Percentiles rank a stretch among this genome's conserved stretches.
Conservation (phyloP, 1,140 invertebrate genomes). For the Cydia amplana region DNA sequence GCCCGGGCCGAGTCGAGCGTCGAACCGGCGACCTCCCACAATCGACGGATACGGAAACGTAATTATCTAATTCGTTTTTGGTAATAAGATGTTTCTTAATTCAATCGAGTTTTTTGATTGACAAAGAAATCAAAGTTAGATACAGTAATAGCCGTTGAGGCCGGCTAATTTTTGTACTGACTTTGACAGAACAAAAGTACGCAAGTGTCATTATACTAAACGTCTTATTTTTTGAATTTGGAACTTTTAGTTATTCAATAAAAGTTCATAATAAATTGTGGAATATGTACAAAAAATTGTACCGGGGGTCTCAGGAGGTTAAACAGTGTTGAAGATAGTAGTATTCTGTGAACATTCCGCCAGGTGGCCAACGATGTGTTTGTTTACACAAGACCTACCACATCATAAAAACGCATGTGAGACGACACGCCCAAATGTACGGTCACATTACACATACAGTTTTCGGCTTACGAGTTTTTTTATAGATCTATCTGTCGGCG, state of each 20-base stretch:
- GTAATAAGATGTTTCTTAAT: neutral
- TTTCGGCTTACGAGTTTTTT: too few relatives aligned
- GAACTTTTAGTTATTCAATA: too few relatives aligned
- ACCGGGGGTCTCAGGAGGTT: too few relatives aligned
- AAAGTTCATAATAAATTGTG: too few relatives aligned
- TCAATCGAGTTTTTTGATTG: neutral
- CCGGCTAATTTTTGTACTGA: too few relatives aligned
- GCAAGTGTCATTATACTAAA: too few relatives aligned
- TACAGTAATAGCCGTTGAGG: too few relatives aligned
- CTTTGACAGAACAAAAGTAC: too few relatives aligned
- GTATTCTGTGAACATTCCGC: neutral
- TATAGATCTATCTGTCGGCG: too few relatives aligned
- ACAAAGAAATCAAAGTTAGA: neutral
- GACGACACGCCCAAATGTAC: neutral
- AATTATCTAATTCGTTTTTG: constrained; percentile 1
- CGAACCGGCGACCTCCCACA: constrained; percentile 9
- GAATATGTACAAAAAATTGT: too few relatives aligned
- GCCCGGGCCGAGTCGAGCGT: neutral
- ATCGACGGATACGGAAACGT: constrained; percentile 10
- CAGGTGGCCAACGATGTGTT: neutral
- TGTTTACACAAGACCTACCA: neutral
- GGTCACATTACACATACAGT: neutral
- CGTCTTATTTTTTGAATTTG: too few relatives aligned
- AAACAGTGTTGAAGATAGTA: too few relatives aligned
- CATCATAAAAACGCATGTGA: neutral